Percentiles rank a stretch among this genome's conserved stretches.
Evolutionary conservation across 2,113 vertebrate species (phyloP).

Genomic region (Procavia capensis): DNA sequence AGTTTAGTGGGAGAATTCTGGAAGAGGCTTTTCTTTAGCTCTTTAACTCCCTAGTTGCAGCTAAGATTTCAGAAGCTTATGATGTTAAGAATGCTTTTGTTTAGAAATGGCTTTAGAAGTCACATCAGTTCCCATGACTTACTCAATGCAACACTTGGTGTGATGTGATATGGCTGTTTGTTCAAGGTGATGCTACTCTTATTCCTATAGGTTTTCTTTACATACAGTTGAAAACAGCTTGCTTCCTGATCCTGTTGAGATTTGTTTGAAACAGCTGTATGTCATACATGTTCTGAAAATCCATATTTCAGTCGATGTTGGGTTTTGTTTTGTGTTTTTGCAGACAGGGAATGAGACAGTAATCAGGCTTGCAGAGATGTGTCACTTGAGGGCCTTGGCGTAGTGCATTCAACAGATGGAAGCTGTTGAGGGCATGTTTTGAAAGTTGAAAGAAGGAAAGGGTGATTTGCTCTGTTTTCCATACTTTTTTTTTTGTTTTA

Average conservation of each 20-base stretch:
- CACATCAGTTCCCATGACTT: background rate
- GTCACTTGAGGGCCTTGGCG: background rate
- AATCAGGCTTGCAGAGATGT: too few species aligned
- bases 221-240: background rate
- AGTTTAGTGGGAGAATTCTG: background rate
- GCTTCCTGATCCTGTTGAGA: too few species aligned
- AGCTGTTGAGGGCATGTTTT: background rate
- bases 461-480: background rate
- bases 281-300: background rate
- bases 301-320: background rate
- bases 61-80: background rate
- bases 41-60: background rate
- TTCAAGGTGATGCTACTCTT: background rate
- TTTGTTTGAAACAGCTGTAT: background rate
- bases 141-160: background rate
- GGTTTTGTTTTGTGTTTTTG: background rate
- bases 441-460: background rate
- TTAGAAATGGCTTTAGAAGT: background rate
- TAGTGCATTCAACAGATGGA: rapidly evolving
- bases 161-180: background rate
- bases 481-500: background rate
- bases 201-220: background rate
- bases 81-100: background rate
- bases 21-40: background rate
- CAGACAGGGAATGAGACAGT: background rate